Base-by-base conservation (phyloP, 1,140 invertebrate genomes). In the Drosophila chauvacae region DNA sequence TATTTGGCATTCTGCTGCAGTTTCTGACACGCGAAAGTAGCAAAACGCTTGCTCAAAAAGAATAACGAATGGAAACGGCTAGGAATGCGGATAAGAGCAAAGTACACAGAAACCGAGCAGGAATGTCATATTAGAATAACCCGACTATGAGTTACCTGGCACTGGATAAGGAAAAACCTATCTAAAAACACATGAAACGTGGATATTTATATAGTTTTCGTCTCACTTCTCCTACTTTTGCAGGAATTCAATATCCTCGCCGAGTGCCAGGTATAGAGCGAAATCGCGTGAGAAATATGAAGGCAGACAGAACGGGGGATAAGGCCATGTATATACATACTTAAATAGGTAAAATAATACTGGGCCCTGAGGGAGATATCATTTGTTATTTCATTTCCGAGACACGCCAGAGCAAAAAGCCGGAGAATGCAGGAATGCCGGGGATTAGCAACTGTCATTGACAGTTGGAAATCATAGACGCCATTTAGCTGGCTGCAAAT, bases 331-430 rank as follows among this genome's bases (percentile, higher is more conserved):
- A 41, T 39, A 20, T 48, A 35, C 20, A 41, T 14, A 44, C 37
- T 30, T 61, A 37, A 33, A 6, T 26, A 61, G 59, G 41, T 65
- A 66, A 56, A 56, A 56, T 39, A 39, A 72, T 53, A 28, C 60
- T 11, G 30, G 20, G 62, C n/a, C 66, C 66, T 14, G n/a, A 20
- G 66, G 65, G 65, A 55, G 66, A 42, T 78, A 90, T 90, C 81
- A 85, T 90, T 88, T 88, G 77, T 81, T 88, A 90, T 90, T 90
- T 81, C 75, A 75, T 90, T 90, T 84, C 53, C 65, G 23, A 70
- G 64, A 30, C 66, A 45, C 16, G 69, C 26, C 37, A 44, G 48
- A 71, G 72, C 35, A 68, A 78, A 75, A 81, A 81, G 61, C 69
- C 42, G 65, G 75, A 48, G 80, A 88, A 84, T 83, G 71, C 81